Conservation (phyloP, 2,113 vertebrate species). For the Neodon shergylaensis region DNA sequence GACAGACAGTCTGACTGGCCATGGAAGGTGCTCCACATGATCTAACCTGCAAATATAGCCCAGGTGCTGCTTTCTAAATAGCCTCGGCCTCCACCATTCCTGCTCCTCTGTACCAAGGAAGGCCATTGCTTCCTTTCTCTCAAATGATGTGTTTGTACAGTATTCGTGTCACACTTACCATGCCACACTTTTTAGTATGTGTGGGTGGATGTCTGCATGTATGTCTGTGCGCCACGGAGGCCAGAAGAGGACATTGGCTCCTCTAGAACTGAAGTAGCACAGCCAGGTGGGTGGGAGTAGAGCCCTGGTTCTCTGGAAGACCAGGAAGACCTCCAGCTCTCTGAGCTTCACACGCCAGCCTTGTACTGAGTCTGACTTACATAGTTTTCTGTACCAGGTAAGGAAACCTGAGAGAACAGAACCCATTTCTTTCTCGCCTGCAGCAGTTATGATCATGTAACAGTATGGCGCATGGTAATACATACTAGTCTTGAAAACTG, state of each 20-base stretch:
- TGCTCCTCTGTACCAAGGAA: not conserved
- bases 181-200: not conserved
- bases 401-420: not conserved
- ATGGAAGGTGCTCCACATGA: not conserved
- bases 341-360: not conserved
- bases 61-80: not conserved
- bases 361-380: not conserved
- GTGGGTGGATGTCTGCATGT: not conserved
- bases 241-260: not conserved
- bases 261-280: not conserved
- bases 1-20: not conserved
- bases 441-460: not conserved
- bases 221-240: not conserved
- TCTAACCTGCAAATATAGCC: not conserved
- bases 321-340: not conserved
- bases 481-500: slow-evolving; percentile 1
- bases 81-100: not conserved
- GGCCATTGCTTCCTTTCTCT: not conserved
- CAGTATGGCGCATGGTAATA: not conserved
- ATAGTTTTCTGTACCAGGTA: not conserved
- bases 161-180: not conserved
- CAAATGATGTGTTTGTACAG: not conserved
- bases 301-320: not conserved
- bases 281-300: not conserved
- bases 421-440: not conserved